Evolutionary conservation across 2,113 vertebrate genomes (phyloP).

Genomic region (Myocastor coypus): DNA sequence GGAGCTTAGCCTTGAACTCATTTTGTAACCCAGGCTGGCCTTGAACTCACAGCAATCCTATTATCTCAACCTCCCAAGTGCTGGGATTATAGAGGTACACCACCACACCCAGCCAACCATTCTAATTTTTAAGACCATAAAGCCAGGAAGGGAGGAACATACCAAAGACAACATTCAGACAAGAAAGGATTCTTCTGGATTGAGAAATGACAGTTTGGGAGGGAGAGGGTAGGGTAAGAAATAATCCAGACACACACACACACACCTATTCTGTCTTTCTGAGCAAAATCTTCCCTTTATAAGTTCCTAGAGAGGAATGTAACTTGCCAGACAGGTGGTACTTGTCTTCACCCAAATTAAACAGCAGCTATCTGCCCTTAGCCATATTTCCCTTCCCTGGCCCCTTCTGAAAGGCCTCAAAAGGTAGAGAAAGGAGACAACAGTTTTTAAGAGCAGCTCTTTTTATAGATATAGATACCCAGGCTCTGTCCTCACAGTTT

Average conservation of each 20-base stretch:
- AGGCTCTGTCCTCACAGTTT: conserved; percentile 17
- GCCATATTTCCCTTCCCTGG: conserved; percentile 45
- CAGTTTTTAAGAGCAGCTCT: conserved; percentile 42
- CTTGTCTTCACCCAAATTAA: conserved; percentile 53
- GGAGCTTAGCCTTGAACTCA: background rate
- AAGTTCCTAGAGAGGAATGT: conserved; percentile 36
- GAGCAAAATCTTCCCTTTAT: conserved; percentile 18
- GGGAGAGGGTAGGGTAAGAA: background rate
- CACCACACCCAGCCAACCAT: background rate
- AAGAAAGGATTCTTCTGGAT: background rate
- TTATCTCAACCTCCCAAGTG: background rate
- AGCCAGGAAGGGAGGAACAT: background rate
- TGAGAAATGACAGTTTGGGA: background rate
- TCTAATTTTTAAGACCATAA: background rate
- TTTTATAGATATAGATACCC: conserved; percentile 46
- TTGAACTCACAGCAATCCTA: background rate
- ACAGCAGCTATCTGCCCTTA: conserved; percentile 53
- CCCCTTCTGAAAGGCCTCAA: conserved; percentile 47
- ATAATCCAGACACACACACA: background rate
- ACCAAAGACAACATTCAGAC: background rate
- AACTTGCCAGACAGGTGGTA: conserved; percentile 17
- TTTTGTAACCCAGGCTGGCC: background rate
- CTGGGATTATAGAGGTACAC: background rate
- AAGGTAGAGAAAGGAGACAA: conserved; percentile 42
- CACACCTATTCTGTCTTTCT: background rate